Conservation (phyloP, 2,797 vertebrate species). For the Varecia variegata region DNA sequence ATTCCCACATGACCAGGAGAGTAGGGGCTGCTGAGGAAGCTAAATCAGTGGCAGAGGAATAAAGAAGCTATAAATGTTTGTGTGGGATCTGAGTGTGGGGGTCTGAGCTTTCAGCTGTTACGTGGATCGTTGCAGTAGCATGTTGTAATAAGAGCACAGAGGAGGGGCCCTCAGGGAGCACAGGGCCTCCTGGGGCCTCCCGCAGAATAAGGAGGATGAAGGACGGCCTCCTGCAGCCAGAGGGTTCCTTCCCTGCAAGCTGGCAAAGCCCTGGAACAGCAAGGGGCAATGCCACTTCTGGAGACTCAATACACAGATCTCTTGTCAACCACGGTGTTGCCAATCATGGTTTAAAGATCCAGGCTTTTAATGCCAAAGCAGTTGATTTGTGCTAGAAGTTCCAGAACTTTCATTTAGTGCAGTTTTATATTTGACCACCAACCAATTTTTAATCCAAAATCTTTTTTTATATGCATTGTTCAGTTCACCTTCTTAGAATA, state of each 20-base stretch:
- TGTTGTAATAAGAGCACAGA: not conserved
- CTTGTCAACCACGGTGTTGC: not conserved
- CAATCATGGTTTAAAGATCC: not conserved
- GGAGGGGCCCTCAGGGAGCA: not conserved
- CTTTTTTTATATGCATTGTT: not conserved
- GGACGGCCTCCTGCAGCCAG: not conserved
- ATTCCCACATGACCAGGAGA: not conserved
- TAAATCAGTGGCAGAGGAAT: not conserved
- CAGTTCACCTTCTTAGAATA: not conserved
- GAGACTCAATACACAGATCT: not conserved
- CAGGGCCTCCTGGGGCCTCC: not conserved
- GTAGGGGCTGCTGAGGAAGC: not conserved
- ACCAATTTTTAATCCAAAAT: not conserved
- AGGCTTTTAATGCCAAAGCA: not conserved
- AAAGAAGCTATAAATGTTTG: not conserved
- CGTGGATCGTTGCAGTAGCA: accelerated
- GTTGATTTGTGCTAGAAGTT: not conserved
- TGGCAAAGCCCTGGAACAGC: not conserved
- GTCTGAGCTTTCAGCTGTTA: not conserved
- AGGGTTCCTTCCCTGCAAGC: not conserved
- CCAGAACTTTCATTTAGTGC: not conserved
- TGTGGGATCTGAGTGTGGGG: not conserved
- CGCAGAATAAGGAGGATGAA: not conserved
- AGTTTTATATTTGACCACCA: not conserved
- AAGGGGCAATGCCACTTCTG: not conserved